Evolutionary conservation across 2,888 invertebrate species (phyloP), one percentile per base, ranked within the genome.

Genomic region (Paralinhomoeus sp.): DNA sequence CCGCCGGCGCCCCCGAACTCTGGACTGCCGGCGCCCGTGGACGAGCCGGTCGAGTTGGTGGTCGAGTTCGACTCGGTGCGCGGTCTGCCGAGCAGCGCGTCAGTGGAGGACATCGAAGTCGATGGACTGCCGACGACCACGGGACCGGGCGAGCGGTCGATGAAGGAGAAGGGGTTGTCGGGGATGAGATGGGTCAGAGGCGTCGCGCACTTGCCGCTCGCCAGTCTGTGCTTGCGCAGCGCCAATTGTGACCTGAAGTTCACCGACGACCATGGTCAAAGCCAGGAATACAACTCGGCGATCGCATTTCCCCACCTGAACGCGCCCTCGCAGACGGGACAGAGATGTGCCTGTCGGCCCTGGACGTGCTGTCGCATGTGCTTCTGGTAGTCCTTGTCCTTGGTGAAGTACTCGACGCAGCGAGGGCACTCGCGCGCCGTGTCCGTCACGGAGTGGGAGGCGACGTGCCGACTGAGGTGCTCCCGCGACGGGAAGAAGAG

Each of bases 401-500:
- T 15, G 34, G n/a, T 34, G 41, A 40, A 44, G 20, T 13, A 22
- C 31, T 44, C 40, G 37, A 22, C 24, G 37, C 44, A 44, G 18
- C 15, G 40, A 3, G 33, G 24, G 24, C 44, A 44, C 21, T 24
- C 7, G 17, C 5, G 5, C 3, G n/a, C 37, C 21, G 27, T 31
- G 34, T 39, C 39, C 13, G 9, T 17, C 24, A 51, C 48, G 22
- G 46, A 47, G 49, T 60, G 60, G 17, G 54, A 54, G 15, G 60
- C 55, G 13, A 50, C 44, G 47, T 60, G 60, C n/a, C 58, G 49
- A 41, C 49, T 45, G 23, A 55, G 51, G 27, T 55, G 47, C 39
- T 57, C 57, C 27, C 57, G 53, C 13, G 54, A 50, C 12, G 60
- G 59, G 36, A 58, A 53, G 43, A 50, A 51, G 20, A 57, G 47